Conservation (phyloP, 2,797 vertebrate species). For the Thamnophis elegans region DNA sequence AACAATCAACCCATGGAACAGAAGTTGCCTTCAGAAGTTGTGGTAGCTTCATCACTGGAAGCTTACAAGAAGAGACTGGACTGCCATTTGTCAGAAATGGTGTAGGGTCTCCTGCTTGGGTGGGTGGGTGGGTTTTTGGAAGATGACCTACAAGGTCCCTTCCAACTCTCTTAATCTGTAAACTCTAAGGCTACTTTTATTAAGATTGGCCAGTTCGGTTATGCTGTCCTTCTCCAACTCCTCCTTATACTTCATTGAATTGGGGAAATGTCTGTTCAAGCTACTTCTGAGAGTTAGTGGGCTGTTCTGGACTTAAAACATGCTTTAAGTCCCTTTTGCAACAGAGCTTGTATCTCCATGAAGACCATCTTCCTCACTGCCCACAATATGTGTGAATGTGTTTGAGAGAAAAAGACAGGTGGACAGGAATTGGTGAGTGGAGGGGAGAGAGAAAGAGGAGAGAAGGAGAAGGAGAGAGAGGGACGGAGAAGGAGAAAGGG, state of each 20-base stretch:
- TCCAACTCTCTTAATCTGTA: too few species aligned
- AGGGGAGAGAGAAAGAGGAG: not conserved
- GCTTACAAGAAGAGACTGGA: too few species aligned
- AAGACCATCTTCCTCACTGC: not conserved
- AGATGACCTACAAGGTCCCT: too few species aligned
- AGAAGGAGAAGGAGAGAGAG: not conserved
- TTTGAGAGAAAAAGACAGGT: not conserved
- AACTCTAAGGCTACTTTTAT: not conserved
- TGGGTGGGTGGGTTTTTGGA: too few species aligned
- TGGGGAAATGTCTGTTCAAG: not conserved
- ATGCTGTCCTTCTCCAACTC: not conserved
- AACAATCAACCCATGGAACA: too few species aligned
- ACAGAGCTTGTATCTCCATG: not conserved
- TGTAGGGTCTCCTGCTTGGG: too few species aligned
- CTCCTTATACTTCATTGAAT: not conserved
- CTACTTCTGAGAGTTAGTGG: not conserved
- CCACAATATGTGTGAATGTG: not conserved
- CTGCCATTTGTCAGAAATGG: too few species aligned
- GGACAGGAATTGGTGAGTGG: not conserved
- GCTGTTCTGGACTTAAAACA: not conserved
- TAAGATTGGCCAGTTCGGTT: not conserved
- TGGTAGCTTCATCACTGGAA: too few species aligned
- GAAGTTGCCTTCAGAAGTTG: too few species aligned
- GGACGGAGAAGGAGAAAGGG: too few species aligned
- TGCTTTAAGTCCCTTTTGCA: not conserved